phyloP scores from a whole-genome alignment of 2,113 vertebrate species.

The Oncorhynchus nerka region DNA sequence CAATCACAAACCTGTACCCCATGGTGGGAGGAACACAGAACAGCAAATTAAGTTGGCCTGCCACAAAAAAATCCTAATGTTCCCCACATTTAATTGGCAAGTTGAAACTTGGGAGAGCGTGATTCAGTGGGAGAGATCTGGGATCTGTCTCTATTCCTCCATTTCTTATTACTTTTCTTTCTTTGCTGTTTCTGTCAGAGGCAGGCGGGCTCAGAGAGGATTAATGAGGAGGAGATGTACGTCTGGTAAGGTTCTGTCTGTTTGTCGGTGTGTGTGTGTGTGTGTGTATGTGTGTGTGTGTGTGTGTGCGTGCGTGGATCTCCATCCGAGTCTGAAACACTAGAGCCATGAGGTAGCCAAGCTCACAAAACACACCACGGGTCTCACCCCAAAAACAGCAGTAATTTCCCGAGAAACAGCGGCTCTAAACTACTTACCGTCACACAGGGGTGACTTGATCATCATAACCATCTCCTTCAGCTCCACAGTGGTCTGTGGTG shows the following conservation, averaged over 20 bases:
- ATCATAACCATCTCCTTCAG: neutral
- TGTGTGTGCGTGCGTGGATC: conserved; percentile 40
- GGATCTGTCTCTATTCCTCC: conserved; percentile 24
- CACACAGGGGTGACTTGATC: conserved; percentile 7
- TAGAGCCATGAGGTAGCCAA: conserved; percentile 32
- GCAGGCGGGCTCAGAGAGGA: conserved; percentile 15
- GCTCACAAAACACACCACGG: conserved; percentile 40
- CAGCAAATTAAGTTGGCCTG: conserved; percentile 52
- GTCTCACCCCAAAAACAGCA: conserved; percentile 18
- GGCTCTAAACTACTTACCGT: neutral
- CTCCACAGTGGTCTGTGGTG: neutral
- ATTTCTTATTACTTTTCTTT: conserved; percentile 43
- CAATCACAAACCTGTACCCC: conserved; percentile 34
- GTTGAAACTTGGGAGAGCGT: neutral
- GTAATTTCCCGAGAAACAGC: too few relatives aligned
- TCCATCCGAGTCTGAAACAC: conserved; percentile 39
- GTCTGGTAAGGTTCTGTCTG: conserved; percentile 31
- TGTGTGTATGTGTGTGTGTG: conserved; percentile 29
- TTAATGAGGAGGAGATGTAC: conserved; percentile 49
- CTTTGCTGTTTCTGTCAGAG: conserved; percentile 28
- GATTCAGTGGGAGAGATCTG: conserved; percentile 6
- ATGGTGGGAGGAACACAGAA: conserved; percentile 37
- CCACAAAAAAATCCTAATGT: conserved; percentile 16
- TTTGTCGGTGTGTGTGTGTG: neutral
- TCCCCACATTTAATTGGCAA: conserved; percentile 1